Evolutionary conservation across 2,113 vertebrate species (phyloP), one percentile per base, ranked within the genome.

Genomic region (Poeciliopsis prolifica): DNA sequence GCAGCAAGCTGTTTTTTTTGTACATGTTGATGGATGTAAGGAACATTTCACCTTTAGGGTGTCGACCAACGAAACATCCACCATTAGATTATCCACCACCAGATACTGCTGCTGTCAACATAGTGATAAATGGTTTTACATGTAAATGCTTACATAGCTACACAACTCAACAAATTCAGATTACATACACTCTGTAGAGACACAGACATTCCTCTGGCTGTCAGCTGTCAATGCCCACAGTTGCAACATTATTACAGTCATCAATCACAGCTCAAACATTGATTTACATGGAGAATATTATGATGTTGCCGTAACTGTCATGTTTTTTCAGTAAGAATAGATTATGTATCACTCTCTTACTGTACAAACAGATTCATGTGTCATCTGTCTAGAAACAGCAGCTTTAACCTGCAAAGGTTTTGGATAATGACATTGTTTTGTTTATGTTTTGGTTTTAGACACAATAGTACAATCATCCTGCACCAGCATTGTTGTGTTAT

Each of bases 191-290:
- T 28, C 48, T 54, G 28, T 51, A 26, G 24, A 7, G n/a, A 5
- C 64, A 62, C 42, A 48, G 14, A 48, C 15, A 5, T 48, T 28
- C 24, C 51, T 30, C 5, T 58, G 28, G 48, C 40, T 65, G 65
- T 66, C 54, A 68, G 17, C 35, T 22, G 68, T 72, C 26, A 44
- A 12, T 15, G 40, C 75, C 78, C 33, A 11, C 60, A 6, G 65
- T n/a, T 0, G 24, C 68, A 31, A 26, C 35, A 61, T 82, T 79
- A 87, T 84, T 82, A 84, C 79, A 84, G 67, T 28, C 82, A 77
- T 87, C 66, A 0, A 24, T 87, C 86, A 77, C 2, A 37, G 60
- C 33, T 68, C 1, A 7, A 54, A 67, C 48, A 10, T 61, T 33
- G 22, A 61, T 58, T 8, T 33, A 67, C 33, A 19, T 67, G 0